Evolutionary conservation across 2,888 invertebrate genomes (phyloP).

Genomic region (Nymphalis polychloros): DNA sequence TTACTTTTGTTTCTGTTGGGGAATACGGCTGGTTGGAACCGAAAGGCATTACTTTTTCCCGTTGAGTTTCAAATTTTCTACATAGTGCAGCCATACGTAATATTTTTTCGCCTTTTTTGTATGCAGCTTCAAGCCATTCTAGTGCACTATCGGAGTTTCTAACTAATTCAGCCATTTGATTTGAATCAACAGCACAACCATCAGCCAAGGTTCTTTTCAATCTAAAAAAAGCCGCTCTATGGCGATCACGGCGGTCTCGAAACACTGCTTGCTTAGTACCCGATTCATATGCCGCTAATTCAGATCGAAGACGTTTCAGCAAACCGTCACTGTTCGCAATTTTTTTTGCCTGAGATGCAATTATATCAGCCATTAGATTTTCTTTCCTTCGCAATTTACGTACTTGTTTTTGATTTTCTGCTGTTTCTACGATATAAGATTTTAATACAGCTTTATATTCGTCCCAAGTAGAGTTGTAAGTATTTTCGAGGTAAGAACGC

Average conservation of each 20-base stretch:
- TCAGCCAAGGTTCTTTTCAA: slow-evolving; percentile 58
- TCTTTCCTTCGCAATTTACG: slow-evolving; percentile 69
- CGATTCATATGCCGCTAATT: slow-evolving; percentile 69
- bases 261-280: slow-evolving; percentile 73
- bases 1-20: slow-evolving; percentile 51
- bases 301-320: slow-evolving; percentile 60
- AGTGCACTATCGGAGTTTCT: slow-evolving; percentile 63
- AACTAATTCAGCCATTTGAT: slow-evolving; percentile 59
- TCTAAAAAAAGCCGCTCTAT: slow-evolving; percentile 61
- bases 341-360: slow-evolving; percentile 69
- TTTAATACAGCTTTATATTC: slow-evolving; percentile 67
- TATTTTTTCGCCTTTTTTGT: slow-evolving; percentile 76
- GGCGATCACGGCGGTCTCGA: slow-evolving; percentile 66
- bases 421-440: slow-evolving; percentile 63
- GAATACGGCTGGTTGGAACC: slow-evolving; percentile 55
- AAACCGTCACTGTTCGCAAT: slow-evolving; percentile 67
- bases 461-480: slow-evolving; percentile 66
- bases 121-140: slow-evolving; percentile 64
- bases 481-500: slow-evolving; percentile 65
- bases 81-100: slow-evolving; percentile 77
- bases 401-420: slow-evolving; percentile 69
- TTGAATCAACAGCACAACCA: slow-evolving; percentile 58
- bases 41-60: slow-evolving; percentile 75
- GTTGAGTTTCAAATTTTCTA: slow-evolving; percentile 79
- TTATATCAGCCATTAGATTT: slow-evolving; percentile 72